Percentiles rank a stretch among this genome's conserved stretches.
Conservation (phyloP, 2,113 vertebrate genomes). For the Hippocampus mohnikei region DNA sequence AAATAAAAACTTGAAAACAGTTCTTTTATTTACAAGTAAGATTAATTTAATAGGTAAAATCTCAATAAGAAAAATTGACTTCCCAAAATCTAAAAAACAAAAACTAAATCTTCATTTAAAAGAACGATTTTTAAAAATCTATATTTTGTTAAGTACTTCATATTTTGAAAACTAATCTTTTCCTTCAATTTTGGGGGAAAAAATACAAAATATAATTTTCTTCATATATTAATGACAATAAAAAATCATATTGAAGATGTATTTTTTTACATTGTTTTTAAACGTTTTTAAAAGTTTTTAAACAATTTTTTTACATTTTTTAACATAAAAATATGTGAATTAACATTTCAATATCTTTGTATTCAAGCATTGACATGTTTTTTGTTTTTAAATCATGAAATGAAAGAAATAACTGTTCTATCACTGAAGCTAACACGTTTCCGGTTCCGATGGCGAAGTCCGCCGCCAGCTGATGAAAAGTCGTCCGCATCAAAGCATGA, state of each 20-base stretch:
- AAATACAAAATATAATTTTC: background rate
- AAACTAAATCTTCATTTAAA: too few species aligned
- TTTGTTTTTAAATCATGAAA: background rate
- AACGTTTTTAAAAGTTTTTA: too few species aligned
- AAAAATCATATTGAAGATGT: background rate
- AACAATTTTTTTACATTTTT: too few species aligned
- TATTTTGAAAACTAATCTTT: background rate
- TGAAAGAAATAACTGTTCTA: background rate
- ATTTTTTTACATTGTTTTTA: too few species aligned
- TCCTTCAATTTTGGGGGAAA: background rate
- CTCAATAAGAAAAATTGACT: background rate
- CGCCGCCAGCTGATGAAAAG: background rate
- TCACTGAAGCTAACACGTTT: constrained; percentile 27
- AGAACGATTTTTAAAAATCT: too few species aligned
- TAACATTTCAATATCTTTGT: too few species aligned
- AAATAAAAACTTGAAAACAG: too few species aligned
- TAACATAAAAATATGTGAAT: background rate
- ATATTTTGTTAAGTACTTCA: too few species aligned
- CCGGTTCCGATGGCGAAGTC: background rate
- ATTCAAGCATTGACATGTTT: background rate
- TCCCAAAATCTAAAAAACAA: background rate
- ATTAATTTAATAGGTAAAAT: too few species aligned
- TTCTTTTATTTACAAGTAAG: too few species aligned
- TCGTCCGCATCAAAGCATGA: background rate
- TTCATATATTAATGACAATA: background rate